Evolutionary conservation across 2,888 invertebrate genomes (phyloP).

Genomic region (Aphodius granarius): DNA sequence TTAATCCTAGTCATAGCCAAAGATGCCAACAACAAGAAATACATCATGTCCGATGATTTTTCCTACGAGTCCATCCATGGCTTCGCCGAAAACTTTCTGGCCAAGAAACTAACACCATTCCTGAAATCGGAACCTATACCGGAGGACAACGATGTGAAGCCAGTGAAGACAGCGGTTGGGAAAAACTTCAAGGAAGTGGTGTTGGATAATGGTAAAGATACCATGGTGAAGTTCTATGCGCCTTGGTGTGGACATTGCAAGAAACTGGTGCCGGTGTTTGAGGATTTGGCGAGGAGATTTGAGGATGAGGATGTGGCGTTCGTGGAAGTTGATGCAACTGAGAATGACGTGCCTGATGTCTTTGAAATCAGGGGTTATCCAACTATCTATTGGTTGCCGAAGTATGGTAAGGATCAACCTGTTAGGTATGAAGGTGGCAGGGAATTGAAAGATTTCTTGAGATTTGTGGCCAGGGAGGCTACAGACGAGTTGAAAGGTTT

Average conservation of each 20-base stretch:
- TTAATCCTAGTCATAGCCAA: constrained; percentile 83
- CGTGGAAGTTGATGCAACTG: constrained; percentile 96
- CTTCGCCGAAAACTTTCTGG: constrained; percentile 78
- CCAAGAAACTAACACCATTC: constrained; percentile 79
- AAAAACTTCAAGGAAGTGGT: constrained; percentile 93
- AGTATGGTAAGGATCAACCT: constrained; percentile 71
- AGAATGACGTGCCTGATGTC: constrained; percentile 87
- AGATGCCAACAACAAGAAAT: constrained; percentile 81
- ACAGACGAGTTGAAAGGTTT: constrained; percentile 79
- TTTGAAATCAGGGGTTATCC: constrained; percentile 94
- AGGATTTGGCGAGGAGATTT: constrained; percentile 84
- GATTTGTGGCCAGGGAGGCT: constrained; percentile 85
- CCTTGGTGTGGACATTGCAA: constrained; percentile 98
- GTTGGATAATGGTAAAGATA: constrained; percentile 82
- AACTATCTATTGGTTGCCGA: constrained; percentile 90
- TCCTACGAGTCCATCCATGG: constrained; percentile 79
- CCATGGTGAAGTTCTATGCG: constrained; percentile 92
- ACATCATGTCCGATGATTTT: constrained; percentile 82
- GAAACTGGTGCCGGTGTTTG: constrained; percentile 85
- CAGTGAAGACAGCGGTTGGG: constrained; percentile 83
- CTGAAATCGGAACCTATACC: constrained; percentile 91
- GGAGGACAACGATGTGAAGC: constrained; percentile 71
- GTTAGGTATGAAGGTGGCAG: constrained; percentile 86
- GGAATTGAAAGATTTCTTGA: constrained; percentile 84
- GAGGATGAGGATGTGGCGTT: constrained; percentile 80